Evolutionary conservation across 1,140 invertebrate genomes (phyloP), one percentile per base, ranked within the genome.

Genomic region (Armadillidium nasatum): DNA sequence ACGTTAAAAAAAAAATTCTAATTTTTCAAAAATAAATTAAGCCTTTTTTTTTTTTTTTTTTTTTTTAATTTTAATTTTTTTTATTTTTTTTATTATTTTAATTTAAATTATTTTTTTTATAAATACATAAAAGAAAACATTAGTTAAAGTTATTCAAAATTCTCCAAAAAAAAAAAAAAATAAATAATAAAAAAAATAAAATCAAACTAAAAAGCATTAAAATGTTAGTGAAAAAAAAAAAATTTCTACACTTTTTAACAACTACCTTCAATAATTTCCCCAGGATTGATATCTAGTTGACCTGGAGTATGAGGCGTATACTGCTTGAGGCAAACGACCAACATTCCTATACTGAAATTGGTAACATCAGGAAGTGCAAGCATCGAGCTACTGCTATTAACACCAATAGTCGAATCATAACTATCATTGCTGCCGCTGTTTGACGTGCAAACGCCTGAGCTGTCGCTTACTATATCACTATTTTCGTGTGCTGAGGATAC

Each of bases 211-310:
- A 33, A 33, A 33, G 33, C 33, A 33, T 33, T 33, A 33, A 33
- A 3, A 33, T 33, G 6, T 33, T 33, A 33, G 33, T 33, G 33
- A 33, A 33, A 6, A 33, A 33, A 33, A 33, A 33, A 33, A 33
- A 33, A 33, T n/a, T n/a, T n/a, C n/a, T n/a, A 33, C 1, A 33
- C 33, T 33, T 33, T 33, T 33, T 44, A 21, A 79, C 22, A 71
- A 83, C 84, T 87, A 95, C 94, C 92, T 91, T 96, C 93, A 73
- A 97, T 89, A 79, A 96, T 92, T 83, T 97, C 94, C 67, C 94
- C 95, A 82, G 93, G 91, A 82, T 89, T 89, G 77, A 97, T 90
- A 60, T 88, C 87, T 44, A 97, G 86, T 84, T 95, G 93, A 4
- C 90, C 91, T 15, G 89, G 88, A 72, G 90, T 88, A 45, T 88